Evolutionary conservation across 1,140 invertebrate species (phyloP), one percentile per base, ranked within the genome.

Genomic region (Leptestheria dahalacensis): DNA sequence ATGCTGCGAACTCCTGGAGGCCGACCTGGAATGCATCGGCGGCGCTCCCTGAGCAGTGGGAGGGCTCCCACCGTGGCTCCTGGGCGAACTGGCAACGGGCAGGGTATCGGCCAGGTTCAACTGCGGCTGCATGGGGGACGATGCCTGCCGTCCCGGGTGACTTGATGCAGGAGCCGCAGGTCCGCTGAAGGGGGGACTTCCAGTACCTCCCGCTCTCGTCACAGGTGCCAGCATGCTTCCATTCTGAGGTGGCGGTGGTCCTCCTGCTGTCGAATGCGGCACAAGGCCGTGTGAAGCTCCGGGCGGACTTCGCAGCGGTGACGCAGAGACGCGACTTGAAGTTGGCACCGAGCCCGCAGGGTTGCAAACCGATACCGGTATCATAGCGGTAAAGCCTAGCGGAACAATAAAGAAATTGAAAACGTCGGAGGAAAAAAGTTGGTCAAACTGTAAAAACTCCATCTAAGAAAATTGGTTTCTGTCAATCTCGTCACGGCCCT

Each of bases 81-180:
- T 41, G 33, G 82, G 86, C 64, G 81, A 88, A 66, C 86, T 86
- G 3, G 87, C 81, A 11, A 60, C 55, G 15, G 88, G 85, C 57
- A 92, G 73, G 64, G 33, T 91, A 71, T 92, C 89, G 41, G 88
- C 79, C 57, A 91, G 86, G 26, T 85, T 89, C 79, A 87, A 87
- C 24, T 91, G 76, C 11, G 88, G 87, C 4, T 86, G 87, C 87
- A 92, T 91, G 29, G 88, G 87, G 3, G 84, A 88, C 3, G 70
- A 50, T 9, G 58, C 58, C 28, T 50, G 24, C 23, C 33, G 33
- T 9, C 58, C 58, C 6, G 58, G 58, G 23, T 60, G 49, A 15
- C 28, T 33, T 12, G n/a, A n/a, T n/a, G 58, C 24, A 12, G 48
- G 24, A 2, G 25, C 33, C 15, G 6, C 47, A 41, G 28, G 23